Conservation (phyloP, 2,797 vertebrate genomes). For the Lepus townsendii region DNA sequence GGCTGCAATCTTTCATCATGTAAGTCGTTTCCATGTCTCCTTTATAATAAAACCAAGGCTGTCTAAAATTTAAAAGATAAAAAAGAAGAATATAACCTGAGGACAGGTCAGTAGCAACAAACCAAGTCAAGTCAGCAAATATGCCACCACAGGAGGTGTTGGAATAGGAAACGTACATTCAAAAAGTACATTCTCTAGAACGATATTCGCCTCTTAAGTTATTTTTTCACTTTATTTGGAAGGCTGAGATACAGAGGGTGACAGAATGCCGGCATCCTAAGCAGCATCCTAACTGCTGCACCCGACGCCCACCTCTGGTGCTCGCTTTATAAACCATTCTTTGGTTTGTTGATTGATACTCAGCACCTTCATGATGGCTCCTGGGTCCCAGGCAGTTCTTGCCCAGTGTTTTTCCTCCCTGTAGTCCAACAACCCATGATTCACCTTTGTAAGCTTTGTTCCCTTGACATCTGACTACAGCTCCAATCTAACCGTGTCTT, state of each 20-base stretch:
- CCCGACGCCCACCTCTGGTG: background rate
- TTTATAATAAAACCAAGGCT: too few relatives aligned
- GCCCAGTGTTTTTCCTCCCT: background rate
- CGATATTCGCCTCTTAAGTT: slow-evolving; percentile 20
- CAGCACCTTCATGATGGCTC: background rate
- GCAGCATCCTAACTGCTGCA: too few relatives aligned
- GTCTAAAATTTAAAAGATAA: too few relatives aligned
- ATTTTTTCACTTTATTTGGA: background rate
- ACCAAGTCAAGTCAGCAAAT: slow-evolving; percentile 41
- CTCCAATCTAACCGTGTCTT: slow-evolving; percentile 37
- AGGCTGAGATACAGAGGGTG: too few relatives aligned
- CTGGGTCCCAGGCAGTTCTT: background rate
- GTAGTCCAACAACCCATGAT: background rate
- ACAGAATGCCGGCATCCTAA: too few relatives aligned
- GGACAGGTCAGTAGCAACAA: slow-evolving; percentile 19
- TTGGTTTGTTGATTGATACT: slow-evolving; percentile 4
- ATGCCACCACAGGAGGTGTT: slow-evolving; percentile 1
- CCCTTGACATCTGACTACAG: slow-evolving; percentile 34
- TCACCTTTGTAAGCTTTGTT: slow-evolving; percentile 27
- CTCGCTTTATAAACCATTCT: background rate
- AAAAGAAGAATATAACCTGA: background rate
- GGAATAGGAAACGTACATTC: background rate
- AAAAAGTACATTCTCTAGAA: background rate
- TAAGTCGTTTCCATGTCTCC: too few relatives aligned
- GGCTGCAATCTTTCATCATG: too few relatives aligned